Percentiles rank a stretch among this genome's conserved stretches.
Evolutionary conservation across 53 echinoderm and acorn worm genomes (phyloP).

Genomic region (Crossaster papposus): DNA sequence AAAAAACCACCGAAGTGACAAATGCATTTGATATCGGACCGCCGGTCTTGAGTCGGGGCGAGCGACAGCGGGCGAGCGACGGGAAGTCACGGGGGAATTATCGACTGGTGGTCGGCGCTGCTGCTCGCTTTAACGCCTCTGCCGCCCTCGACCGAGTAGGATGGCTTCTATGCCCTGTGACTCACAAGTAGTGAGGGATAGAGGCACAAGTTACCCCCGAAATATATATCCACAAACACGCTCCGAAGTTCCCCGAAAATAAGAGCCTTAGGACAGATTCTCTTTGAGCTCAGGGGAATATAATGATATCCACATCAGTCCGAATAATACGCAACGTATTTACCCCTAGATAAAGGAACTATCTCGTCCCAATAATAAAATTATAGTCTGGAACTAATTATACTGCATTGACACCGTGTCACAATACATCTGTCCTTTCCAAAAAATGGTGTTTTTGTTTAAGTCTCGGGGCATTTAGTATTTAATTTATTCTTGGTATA

Average conservation of each 20-base stretch:
- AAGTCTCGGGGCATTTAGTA: not conserved
- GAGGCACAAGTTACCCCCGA: conserved; percentile 17
- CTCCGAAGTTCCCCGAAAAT: conserved; percentile 18
- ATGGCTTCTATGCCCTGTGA: conserved; percentile 60
- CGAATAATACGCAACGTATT: not conserved
- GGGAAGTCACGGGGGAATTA: conserved; percentile 60
- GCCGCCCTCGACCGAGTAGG: conserved; percentile 58
- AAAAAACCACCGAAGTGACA: conserved; percentile 51
- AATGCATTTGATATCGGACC: conserved; percentile 42
- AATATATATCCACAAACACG: conserved; percentile 56
- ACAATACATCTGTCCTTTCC: not conserved
- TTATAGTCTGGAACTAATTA: not conserved
- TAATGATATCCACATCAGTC: not conserved
- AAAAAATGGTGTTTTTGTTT: not conserved
- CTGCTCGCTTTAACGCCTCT: conserved; percentile 61
- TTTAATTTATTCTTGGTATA: not conserved
- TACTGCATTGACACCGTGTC: not conserved
- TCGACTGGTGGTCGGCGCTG: conserved; percentile 64
- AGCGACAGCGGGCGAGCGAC: conserved; percentile 63
- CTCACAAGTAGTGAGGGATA: conserved; percentile 32
- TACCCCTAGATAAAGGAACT: too few species aligned
- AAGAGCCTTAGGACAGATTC: conserved; percentile 10
- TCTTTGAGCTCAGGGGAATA: not conserved
- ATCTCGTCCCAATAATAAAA: too few species aligned
- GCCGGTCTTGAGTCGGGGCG: conserved; percentile 17